Conservation (phyloP, 2,797 vertebrate genomes). For the Pseudomugil gertrudae region DNA sequence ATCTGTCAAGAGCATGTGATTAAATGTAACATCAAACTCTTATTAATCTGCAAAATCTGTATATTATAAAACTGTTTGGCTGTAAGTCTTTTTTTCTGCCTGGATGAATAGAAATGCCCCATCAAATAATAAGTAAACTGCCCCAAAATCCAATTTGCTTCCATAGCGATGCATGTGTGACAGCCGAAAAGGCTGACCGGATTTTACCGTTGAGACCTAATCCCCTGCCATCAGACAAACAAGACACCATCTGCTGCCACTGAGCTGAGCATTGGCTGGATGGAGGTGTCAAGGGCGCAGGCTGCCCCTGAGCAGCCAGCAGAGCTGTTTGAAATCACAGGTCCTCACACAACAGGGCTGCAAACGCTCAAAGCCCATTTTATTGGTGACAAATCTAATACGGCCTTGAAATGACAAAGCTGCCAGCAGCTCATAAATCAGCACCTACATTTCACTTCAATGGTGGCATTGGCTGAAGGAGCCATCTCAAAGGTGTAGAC, state of each 20-base stretch:
- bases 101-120: slow-evolving; percentile 11
- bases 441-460: slow-evolving; percentile 93
- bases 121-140: slow-evolving; percentile 41
- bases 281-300: slow-evolving; percentile 74
- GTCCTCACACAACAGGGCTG: slow-evolving; percentile 54
- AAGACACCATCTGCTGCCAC: slow-evolving; percentile 83
- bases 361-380: slow-evolving; percentile 51
- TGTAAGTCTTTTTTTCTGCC: neutral
- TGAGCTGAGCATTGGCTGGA: slow-evolving; percentile 70
- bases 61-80: slow-evolving; percentile 1
- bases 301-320: slow-evolving; percentile 61
- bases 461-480: slow-evolving; percentile 90
- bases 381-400: slow-evolving; percentile 35
- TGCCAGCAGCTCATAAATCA: slow-evolving; percentile 33
- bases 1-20: neutral
- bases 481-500: slow-evolving; percentile 86
- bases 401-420: slow-evolving; percentile 34
- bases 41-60: slow-evolving; percentile 6
- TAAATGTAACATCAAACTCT: slow-evolving; percentile 4
- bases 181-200: slow-evolving; percentile 67
- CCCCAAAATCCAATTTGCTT: slow-evolving; percentile 51
- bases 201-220: slow-evolving; percentile 75
- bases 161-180: slow-evolving; percentile 41
- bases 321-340: slow-evolving; percentile 61
- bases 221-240: slow-evolving; percentile 79